Base-by-base conservation (phyloP, 2,797 vertebrate genomes). In the Silurus aristotelis region DNA sequence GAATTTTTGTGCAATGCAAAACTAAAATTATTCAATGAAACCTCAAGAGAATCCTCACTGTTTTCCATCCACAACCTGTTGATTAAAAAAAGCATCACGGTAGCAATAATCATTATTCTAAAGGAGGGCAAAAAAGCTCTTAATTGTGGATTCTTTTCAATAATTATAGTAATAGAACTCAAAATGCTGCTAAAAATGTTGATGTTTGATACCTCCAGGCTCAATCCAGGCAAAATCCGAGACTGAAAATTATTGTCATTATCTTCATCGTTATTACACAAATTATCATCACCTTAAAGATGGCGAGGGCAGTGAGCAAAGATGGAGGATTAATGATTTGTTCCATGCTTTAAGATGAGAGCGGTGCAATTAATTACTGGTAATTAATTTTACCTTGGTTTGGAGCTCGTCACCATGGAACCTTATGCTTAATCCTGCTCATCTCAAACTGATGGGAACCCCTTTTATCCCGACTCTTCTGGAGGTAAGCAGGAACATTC, bases 361-460 rank as follows among this genome's bases (percentile, higher is more conserved):
- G 89, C 90, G 91, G 92, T 92, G 95, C 94, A 92, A 94, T 95
- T 95, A 95, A 95, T 95, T 94, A 94, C 95, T 94, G 94, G 95
- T 96, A 95, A 95, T 94, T 93, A 91, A 85, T 92, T 95, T 95
- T 92, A 92, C 92, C 92, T 92, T 90, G 85, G 89, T 94, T 90
- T 92, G 31, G 94, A 89, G 92, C 89, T 93, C 93, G 92, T 94
- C 93, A 93, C 94, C 93, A 93, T 95, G 94, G 95, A 96, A 95
- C 94, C 94, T 96, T 95, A 92, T 91, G 89, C 93, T 94, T 95
- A 95, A 96, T 95, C 95, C 93, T 93, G 93, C 94, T 95, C 95
- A 93, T 96, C 95, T 96, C 92, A 93, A 96, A 95, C 93, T 95
- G 95, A 95, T 96, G 96, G 96, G 95, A 97, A 96, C 93, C 89